Evolutionary conservation across 1,140 invertebrate species (phyloP), one percentile per base, ranked within the genome.

Genomic region (Notospermus geniculatus): DNA sequence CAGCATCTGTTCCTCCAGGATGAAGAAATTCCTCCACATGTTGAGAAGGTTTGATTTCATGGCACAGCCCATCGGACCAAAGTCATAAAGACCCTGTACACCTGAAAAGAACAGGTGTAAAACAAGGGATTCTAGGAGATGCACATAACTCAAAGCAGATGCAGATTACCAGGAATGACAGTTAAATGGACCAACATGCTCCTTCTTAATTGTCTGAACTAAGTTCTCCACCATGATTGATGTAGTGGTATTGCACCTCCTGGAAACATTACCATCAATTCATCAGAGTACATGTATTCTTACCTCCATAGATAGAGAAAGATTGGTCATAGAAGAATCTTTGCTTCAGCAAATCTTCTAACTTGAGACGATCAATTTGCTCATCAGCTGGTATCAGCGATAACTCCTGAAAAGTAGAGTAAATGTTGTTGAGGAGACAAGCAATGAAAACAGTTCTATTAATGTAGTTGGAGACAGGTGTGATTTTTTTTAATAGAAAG

Each of bases 61-160:
- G 0, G 95, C 93, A 86, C 96, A 99, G 2, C 97, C 97, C 94
- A 99, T 98, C 5, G 97, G 97, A 0, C 97, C 97, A 83, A 96
- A 98, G 83, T 99, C 97, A 84, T 93, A 99, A 68, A 95, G 90
- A 1, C 91, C 88, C 77, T 86, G 83, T 30, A 88, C 83, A 77
- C 85, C 85, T 86, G 63, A 19, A 73, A 64, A 65, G 39, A 57
- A 29, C 54, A 43, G 50, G 19, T 59, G 28, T n/a, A n/a, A n/a
- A n/a, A n/a, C n/a, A n/a, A n/a, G n/a, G n/a, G n/a, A n/a, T n/a
- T n/a, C n/a, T n/a, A n/a, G n/a, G n/a, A n/a, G n/a, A n/a, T n/a
- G n/a, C n/a, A n/a, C n/a, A n/a, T n/a, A n/a, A n/a, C n/a, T n/a
- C n/a, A n/a, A n/a, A n/a, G n/a, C n/a, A n/a, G n/a, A n/a, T n/a